A percentile compares a stretch with the other conserved stretches of the same genome.
phyloP scores from a whole-genome alignment of 1,140 invertebrate genomes.

The Helicoverpa zea region DNA sequence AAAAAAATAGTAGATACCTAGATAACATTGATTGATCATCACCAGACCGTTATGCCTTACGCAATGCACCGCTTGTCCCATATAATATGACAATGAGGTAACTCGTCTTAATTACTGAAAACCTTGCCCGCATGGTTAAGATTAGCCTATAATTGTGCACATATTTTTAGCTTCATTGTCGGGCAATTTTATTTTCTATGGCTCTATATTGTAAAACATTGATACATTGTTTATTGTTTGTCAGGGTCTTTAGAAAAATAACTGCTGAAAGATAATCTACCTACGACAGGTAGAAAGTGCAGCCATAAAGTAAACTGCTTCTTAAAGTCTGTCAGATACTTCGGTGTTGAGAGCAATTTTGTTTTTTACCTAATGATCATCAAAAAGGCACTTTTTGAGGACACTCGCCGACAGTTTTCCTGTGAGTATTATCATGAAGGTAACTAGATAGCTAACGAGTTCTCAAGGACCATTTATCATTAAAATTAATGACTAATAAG shows the following conservation, averaged over 20 bases:
- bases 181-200: neutral
- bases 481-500: constrained; percentile 3
- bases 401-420: neutral
- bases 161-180: constrained; percentile 38
- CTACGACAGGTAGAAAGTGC: too few species aligned
- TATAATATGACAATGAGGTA: constrained; percentile 14
- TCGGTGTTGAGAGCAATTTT: neutral
- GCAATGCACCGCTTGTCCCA: neutral
- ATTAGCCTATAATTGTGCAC: constrained; percentile 4
- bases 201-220: neutral
- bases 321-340: too few species aligned
- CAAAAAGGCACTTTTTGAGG: neutral
- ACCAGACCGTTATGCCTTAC: too few species aligned
- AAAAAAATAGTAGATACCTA: too few species aligned
- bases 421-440: neutral
- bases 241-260: too few species aligned
- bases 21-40: too few species aligned
- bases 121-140: constrained; percentile 36
- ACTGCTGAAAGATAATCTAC: too few species aligned
- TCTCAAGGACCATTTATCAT: constrained; percentile 12
- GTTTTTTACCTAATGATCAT: neutral
- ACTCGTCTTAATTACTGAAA: constrained; percentile 16
- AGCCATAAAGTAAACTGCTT: too few species aligned
- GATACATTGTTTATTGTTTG: too few species aligned
- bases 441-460: neutral